Evolutionary conservation across 2,888 invertebrate genomes (phyloP), one percentile per base, ranked within the genome.

Genomic region (Xylocampa areola): DNA sequence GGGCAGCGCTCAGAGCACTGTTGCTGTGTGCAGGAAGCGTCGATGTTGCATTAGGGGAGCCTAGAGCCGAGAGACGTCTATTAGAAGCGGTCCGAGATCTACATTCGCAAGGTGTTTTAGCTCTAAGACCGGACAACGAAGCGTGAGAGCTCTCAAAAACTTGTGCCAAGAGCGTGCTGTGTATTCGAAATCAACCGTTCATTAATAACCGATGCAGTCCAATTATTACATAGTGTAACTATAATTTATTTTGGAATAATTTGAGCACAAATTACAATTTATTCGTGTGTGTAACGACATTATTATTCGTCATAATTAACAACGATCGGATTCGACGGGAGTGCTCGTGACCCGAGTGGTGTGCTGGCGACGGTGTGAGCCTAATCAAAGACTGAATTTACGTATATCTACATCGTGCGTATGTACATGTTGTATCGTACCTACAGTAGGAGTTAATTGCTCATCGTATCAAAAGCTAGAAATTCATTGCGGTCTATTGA

Each of bases 11-110:
- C 4, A 89, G 97, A 61, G 97, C 97, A n/a, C 91, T 97, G 36
- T 88, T 97, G 45, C 89, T 97, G 2, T 97, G 97, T 79, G 96
- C 97, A 57, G 97, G 97, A 16, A 97, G 97, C 29, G 96, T 97
- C 4, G 97, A 97, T 81, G 96, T 97, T 41, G 97, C 97, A 4
- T 89, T 97, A 13, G 97, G 97, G 1, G 96, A 97, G 81, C 95
- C 96, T 0, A 94, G 96, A 49, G 97, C 97, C 21, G 97, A 97
- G 82, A 95, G 96, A 73, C 95, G 97, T 44, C 92, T 97, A 40
- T 92, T 97, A 63, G 96, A 96, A 81, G 95, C 97, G 0, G 95
- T 97, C 25, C 94, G 96, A 62, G 97, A 97, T 85, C 94, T 97
- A 27, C 94, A 96, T 82, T 94, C 94, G 11, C 96, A 96, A 55